Percentiles rank a stretch among this genome's conserved stretches.
These are phyloP conservation scores for Artemia sp. DNA, from an alignment of 2,888 invertebrate genomes.

Conservation along the genomic window DNA sequence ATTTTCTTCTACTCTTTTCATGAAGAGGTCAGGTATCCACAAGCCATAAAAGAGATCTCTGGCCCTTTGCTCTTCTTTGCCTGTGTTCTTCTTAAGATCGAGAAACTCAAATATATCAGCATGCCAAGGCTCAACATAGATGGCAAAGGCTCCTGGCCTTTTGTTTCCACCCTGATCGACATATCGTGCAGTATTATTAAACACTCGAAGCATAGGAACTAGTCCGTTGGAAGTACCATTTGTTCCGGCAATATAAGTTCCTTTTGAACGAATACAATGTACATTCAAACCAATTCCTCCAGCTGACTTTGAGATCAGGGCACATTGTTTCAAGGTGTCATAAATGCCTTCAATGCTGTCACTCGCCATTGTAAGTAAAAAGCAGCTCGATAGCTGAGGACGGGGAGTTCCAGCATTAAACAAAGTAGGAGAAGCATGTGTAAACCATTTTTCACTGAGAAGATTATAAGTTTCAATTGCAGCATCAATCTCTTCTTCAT, in stretches of 20 bases:
- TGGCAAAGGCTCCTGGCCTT: constrained; percentile 89
- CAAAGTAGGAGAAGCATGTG: constrained; percentile 92
- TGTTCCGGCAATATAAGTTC: constrained; percentile 79
- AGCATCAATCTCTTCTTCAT: constrained; percentile 74
- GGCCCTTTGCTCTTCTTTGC: constrained; percentile 83
- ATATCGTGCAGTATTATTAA: constrained; percentile 85
- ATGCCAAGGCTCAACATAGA: constrained; percentile 98
- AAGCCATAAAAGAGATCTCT: constrained; percentile 89
- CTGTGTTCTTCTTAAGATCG: constrained; percentile 81
- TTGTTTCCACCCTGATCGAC: constrained; percentile 97
- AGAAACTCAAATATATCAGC: constrained; percentile 89
- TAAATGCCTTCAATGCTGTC: constrained; percentile 93
- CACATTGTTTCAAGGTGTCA: constrained; percentile 76
- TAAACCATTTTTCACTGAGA: constrained; percentile 86
- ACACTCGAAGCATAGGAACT: constrained; percentile 86
- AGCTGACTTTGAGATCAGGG: constrained; percentile 86
- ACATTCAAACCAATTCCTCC: constrained; percentile 94
- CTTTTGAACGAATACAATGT: constrained; percentile 82
- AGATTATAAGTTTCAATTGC: constrained; percentile 91
- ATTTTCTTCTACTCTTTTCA: constrained; percentile 74
- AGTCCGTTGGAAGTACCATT: constrained; percentile 88
- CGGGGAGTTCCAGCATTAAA: constrained; percentile 81
- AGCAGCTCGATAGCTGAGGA: constrained; percentile 90
- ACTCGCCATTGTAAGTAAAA: constrained; percentile 76
- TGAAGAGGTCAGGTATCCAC: constrained; percentile 97